These are phyloP conservation scores for Pegoplata infirma DNA, from an alignment of 2,888 invertebrate genomes.

Conservation along the genomic window DNA sequence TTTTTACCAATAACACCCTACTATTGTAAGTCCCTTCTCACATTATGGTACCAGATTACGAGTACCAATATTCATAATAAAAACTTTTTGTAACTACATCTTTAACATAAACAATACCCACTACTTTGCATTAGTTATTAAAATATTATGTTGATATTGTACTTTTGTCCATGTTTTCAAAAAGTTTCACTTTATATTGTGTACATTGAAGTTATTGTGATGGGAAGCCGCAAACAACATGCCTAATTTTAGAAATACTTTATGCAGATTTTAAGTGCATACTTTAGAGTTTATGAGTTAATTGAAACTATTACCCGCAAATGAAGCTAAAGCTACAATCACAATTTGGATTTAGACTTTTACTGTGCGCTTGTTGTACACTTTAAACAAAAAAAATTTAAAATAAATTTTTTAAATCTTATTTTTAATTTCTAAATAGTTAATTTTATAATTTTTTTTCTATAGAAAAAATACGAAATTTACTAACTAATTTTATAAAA, in stretches of 20 bases:
- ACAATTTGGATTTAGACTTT: no score
- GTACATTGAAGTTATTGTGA: neutral
- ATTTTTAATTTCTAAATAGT: no score
- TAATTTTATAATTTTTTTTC: no score
- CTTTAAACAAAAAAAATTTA: no score
- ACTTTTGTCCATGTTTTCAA: slow-evolving; percentile 2
- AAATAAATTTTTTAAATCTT: no score
- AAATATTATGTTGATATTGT: slow-evolving; percentile 27
- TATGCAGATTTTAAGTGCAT: slow-evolving; percentile 12
- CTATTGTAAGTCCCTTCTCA: no score
- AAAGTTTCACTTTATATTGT: slow-evolving; percentile 32
- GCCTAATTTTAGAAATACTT: slow-evolving; percentile 16
- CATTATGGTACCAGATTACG: slow-evolving; percentile 11
- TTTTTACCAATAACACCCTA: slow-evolving; percentile 13
- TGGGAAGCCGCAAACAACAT: slow-evolving; percentile 13
- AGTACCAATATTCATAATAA: slow-evolving; percentile 46
- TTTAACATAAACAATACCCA: slow-evolving; percentile 57
- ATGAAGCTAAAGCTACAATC: neutral
- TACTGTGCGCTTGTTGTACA: no score
- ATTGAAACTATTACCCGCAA: neutral
- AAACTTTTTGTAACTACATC: slow-evolving; percentile 52
- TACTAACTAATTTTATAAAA: no score
- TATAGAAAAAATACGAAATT: no score
- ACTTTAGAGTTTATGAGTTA: slow-evolving; percentile 15
- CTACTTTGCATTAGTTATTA: slow-evolving; percentile 59